Conservation (phyloP, 2,797 vertebrate species). For the Lophius americanus region DNA sequence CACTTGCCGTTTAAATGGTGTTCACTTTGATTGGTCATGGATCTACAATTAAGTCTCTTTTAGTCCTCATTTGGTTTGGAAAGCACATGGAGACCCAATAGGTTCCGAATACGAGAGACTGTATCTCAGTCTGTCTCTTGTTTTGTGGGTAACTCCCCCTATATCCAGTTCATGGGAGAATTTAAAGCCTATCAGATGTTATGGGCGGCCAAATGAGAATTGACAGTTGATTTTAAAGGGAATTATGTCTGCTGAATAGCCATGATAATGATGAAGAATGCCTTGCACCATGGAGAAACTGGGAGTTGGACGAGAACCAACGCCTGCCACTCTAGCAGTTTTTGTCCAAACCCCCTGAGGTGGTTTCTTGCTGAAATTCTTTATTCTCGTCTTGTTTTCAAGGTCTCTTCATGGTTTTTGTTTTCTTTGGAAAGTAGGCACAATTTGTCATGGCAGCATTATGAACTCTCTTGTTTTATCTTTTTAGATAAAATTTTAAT, state of each 20-base stretch:
- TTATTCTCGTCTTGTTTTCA: constrained; percentile 42
- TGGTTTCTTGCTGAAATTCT: constrained; percentile 40
- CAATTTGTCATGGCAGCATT: constrained; percentile 41
- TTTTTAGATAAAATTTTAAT: not conserved
- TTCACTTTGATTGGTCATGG: constrained; percentile 78
- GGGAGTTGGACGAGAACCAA: constrained; percentile 73
- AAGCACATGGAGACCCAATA: constrained; percentile 37
- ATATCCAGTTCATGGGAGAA: constrained; percentile 70
- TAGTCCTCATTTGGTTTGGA: constrained; percentile 44
- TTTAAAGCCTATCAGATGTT: constrained; percentile 59
- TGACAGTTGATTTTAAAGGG: constrained; percentile 78
- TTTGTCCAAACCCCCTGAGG: constrained; percentile 58
- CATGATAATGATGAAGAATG: constrained; percentile 77
- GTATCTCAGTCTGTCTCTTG: constrained; percentile 43
- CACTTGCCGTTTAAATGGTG: constrained; percentile 54
- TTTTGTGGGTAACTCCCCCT: constrained; percentile 50
- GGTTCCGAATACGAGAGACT: constrained; percentile 43
- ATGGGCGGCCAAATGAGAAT: constrained; percentile 70
- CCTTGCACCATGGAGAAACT: constrained; percentile 65
- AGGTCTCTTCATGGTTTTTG: constrained; percentile 39
- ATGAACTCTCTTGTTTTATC: not conserved
- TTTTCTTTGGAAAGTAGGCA: not conserved
- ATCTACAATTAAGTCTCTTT: constrained; percentile 75
- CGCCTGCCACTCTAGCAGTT: constrained; percentile 55
- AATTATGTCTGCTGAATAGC: constrained; percentile 70